Evolutionary conservation across 30 jellyfish, hydroid and myxozoan species (phyloP).

Genomic region (Cassiopea xamachana): DNA sequence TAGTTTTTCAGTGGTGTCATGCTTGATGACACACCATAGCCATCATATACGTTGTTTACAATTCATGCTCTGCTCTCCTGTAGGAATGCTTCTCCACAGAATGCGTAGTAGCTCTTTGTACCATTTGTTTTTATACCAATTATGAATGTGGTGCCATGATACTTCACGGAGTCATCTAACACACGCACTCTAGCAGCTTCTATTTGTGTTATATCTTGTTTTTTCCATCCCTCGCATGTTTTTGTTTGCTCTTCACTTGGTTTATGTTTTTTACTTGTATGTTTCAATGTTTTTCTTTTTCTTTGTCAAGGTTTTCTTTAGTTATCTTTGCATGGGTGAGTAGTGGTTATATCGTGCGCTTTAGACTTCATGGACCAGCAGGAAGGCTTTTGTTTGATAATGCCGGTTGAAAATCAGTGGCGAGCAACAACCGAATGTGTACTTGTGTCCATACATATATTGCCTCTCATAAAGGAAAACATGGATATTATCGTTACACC

Average conservation of each 20-base stretch:
- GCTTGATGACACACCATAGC: too few species aligned
- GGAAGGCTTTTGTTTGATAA: slow-evolving; percentile 24
- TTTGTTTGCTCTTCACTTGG: neutral
- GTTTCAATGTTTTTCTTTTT: neutral
- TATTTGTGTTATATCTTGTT: too few species aligned
- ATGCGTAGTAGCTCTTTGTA: too few species aligned
- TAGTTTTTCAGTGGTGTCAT: too few species aligned
- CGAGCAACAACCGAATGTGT: slow-evolving; percentile 55
- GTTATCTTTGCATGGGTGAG: neutral
- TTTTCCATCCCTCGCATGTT: neutral
- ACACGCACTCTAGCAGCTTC: too few species aligned
- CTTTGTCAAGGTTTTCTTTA: neutral
- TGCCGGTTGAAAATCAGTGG: slow-evolving; percentile 51
- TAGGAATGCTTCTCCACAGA: too few species aligned
- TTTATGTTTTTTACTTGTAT: neutral
- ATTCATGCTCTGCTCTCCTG: too few species aligned
- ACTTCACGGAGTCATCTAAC: too few species aligned
- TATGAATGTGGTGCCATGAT: too few species aligned
- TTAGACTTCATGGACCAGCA: slow-evolving; percentile 22
- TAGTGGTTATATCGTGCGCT: neutral
- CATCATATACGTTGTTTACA: too few species aligned
- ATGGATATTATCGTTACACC: neutral
- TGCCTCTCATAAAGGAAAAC: neutral
- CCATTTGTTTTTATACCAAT: too few species aligned
- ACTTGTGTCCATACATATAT: slow-evolving; percentile 19